Evolutionary conservation across 2,797 vertebrate genomes (phyloP), one percentile per base, ranked within the genome.

Genomic region (Hemibagrus guttatus): DNA sequence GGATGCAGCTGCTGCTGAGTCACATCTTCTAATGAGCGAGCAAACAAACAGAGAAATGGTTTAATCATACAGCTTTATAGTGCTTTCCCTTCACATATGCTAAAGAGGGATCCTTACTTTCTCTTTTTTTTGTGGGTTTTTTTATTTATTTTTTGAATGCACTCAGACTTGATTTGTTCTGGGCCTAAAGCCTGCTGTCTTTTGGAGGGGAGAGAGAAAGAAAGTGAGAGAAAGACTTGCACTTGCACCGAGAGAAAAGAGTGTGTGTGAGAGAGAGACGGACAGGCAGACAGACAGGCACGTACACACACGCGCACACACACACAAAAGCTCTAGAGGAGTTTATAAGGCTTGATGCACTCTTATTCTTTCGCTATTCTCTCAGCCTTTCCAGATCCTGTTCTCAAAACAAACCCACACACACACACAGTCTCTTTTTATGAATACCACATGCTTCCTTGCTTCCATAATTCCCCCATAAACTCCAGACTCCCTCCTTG

Each of bases 371-470:
- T 68, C 8, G 42, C 71, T 39, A 9, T 28, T 85, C 58, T 66
- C 19, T 83, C 42, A 14, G 52, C 61, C 6, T 82, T 82, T 81
- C 69, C 78, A 85, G 59, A 76, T 69, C 49, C 31, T 69, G 2
- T 78, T 16, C 52, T 39, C 17, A 31, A 56, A 71, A 86, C 82
- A 91, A 85, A 81, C 61, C 54, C 88, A 86, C 88, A 92, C 94
- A 91, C 86, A 83, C 68, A 58, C 75, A 89, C 79, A 81, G 75
- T 84, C 56, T 82, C 80, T 90, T 91, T 91, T 92, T 87, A 95
- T 93, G 86, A 92, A 92, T 93, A 92, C 91, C 92, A 89, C 89
- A 93, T 94, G 93, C 89, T 87, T 88, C 87, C 88, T 87, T 92
- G 90, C 75, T 89, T 89, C 81, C 74, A 82, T 90, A 88, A 88